phyloP scores from a whole-genome alignment of 2,797 vertebrate genomes.

The Anas bahamensis region DNA sequence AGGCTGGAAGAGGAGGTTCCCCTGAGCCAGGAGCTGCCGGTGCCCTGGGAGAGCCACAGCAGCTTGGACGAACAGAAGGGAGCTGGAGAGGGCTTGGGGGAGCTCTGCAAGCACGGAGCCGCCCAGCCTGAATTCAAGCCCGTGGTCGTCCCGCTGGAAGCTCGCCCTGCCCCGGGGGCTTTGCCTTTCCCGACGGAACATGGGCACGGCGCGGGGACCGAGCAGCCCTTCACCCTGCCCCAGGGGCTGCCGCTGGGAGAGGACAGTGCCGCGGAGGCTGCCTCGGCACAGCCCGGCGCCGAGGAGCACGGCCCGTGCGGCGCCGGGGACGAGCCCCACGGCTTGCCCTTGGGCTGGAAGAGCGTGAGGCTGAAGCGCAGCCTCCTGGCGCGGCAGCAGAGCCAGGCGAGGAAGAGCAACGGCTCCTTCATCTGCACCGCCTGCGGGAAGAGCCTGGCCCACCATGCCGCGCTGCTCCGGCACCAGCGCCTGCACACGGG shows the following conservation, averaged over 20 bases:
- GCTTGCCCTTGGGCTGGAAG: neutral
- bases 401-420: conserved; percentile 12
- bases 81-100: neutral
- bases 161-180: neutral
- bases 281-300: neutral
- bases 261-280: neutral
- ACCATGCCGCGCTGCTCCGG: conserved; percentile 66
- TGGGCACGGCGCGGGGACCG: neutral
- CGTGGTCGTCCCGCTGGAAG: conserved; percentile 27
- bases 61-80: neutral
- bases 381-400: conserved; percentile 32
- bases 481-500: conserved; percentile 69
- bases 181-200: conserved; percentile 28
- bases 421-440: conserved; percentile 69
- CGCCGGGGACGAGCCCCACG: neutral
- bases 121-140: conserved; percentile 34
- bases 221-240: neutral
- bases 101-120: neutral
- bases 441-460: conserved; percentile 67
- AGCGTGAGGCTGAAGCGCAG: conserved; percentile 11
- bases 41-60: neutral
- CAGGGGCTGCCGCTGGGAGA: neutral
- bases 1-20: conserved; percentile 5
- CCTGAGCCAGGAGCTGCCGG: neutral
- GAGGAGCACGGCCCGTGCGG: neutral